Evolutionary conservation across 2,797 vertebrate species (phyloP), one percentile per base, ranked within the genome.

Genomic region (Corythornis leucogaster): DNA sequence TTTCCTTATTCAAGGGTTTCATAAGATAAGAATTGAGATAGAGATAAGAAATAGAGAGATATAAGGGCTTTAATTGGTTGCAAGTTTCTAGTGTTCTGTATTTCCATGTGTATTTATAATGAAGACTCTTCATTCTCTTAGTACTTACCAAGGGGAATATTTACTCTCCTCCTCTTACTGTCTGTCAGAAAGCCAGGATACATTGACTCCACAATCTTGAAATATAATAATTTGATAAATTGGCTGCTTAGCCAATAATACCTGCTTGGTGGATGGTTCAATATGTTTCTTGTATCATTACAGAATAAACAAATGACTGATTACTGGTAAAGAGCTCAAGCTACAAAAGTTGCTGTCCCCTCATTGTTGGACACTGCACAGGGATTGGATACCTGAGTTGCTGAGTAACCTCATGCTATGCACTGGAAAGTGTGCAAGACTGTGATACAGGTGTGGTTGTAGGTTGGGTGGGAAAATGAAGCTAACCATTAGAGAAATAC

Each of bases 21-120:
- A 70, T 67, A 84, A 84, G 87, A 95, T 92, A 94, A 93, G 77
- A 88, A 38, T 70, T 86, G 74, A 77, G 61, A 70, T 22, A 55
- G 63, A 94, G 83, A 90, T 91, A 95, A 95, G 89, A 85, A 87
- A 59, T 7, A 43, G 51, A 61, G 85, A 68, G 45, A 77, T 82
- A 62, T 45, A 74, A 86, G 64, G 12, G 15, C 50, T 92, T 94
- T 96, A 95, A 94, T 84, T 94, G 89, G 64, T 77, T 91, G 33
- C 54, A 81, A 17, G 66, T 79, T 90, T 77, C 64, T 91, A 28
- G 22, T 63, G 33, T 64, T 91, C 67, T 61, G 12, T 81, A 81
- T 81, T 91, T 94, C 69, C 4, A 2, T 42, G 26, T 71, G 26
- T 57, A 67, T 88, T 90, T 80, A 26, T 78, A 68, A 85, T 53